These are phyloP conservation scores for Cephus rjabovi DNA, from an alignment of 2,888 invertebrate genomes.

Conservation along the genomic window DNA sequence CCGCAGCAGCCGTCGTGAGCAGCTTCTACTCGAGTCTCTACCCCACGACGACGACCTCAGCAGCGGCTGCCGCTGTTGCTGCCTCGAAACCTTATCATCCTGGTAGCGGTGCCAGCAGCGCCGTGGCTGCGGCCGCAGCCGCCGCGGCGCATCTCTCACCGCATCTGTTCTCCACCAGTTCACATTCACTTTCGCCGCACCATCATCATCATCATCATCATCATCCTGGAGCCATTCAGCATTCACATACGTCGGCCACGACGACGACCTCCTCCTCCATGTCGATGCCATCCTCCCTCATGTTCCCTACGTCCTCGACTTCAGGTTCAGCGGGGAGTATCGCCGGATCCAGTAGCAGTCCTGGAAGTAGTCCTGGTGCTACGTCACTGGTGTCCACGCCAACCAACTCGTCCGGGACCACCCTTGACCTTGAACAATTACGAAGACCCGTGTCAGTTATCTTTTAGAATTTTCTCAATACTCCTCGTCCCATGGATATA, in stretches of 20 bases:
- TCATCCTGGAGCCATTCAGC: no score
- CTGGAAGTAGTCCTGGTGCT: constrained; percentile 50
- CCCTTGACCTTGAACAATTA: constrained; percentile 70
- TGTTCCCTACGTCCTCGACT: constrained; percentile 28
- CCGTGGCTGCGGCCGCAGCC: background rate
- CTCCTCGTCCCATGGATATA: background rate
- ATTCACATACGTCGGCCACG: constrained; percentile 20
- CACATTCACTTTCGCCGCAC: no score
- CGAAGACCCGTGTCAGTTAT: constrained; percentile 79
- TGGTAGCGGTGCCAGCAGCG: no score
- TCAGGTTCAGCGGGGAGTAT: constrained; percentile 24
- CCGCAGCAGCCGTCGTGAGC: constrained; percentile 72
- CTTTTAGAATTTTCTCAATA: constrained; percentile 68
- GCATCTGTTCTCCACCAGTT: no score
- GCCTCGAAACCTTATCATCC: constrained; percentile 69
- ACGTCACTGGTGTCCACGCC: constrained; percentile 66
- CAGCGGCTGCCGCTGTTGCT: no score
- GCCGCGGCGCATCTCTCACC: no score
- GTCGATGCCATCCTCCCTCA: constrained; percentile 69
- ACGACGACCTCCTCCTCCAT: constrained; percentile 61
- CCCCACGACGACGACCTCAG: constrained; percentile 64
- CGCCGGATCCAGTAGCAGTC: constrained; percentile 37
- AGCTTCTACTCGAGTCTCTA: constrained; percentile 79
- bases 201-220: no score
- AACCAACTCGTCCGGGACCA: constrained; percentile 67